These are phyloP conservation scores for Polydrusus pterygomalis DNA, from an alignment of 2,888 invertebrate genomes.

Conservation along the genomic window DNA sequence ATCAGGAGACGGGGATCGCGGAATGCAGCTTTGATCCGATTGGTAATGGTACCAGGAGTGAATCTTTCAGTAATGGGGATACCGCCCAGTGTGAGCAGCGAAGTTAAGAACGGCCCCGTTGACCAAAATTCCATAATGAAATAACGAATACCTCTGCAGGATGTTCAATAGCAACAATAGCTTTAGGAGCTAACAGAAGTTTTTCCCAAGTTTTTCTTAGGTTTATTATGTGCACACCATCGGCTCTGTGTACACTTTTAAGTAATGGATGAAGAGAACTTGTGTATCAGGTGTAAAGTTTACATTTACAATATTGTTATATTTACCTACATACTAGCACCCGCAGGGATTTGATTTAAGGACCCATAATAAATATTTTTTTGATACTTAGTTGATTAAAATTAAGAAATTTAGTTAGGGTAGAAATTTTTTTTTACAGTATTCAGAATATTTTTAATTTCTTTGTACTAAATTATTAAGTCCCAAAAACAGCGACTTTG, in stretches of 20 bases:
- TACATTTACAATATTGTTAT: too few species aligned
- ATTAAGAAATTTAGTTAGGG: too few species aligned
- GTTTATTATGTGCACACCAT: constrained; percentile 97
- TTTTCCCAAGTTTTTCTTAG: constrained; percentile 99
- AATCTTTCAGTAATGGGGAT: constrained; percentile 99
- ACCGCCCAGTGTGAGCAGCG: constrained; percentile 97
- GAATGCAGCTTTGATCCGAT: constrained; percentile 93
- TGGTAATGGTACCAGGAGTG: constrained; percentile 88
- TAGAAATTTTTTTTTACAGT: too few species aligned
- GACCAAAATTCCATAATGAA: constrained; percentile 95
- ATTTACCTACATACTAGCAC: too few species aligned
- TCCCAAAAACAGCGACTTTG: too few species aligned
- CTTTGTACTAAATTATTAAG: too few species aligned
- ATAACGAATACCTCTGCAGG: constrained; percentile 97
- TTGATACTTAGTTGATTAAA: too few species aligned
- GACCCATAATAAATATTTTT: too few species aligned
- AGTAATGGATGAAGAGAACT: too few species aligned
- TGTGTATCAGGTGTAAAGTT: too few species aligned
- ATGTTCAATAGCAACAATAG: constrained; percentile 98
- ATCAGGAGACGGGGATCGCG: constrained; percentile 97
- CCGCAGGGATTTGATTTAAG: too few species aligned
- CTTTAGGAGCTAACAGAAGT: constrained; percentile 95
- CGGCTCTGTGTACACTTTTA: constrained; percentile 92
- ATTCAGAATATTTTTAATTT: too few species aligned
- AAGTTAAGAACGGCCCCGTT: constrained; percentile 98